Conservation (phyloP, 2,113 vertebrate species). For the Anser cygnoides region DNA sequence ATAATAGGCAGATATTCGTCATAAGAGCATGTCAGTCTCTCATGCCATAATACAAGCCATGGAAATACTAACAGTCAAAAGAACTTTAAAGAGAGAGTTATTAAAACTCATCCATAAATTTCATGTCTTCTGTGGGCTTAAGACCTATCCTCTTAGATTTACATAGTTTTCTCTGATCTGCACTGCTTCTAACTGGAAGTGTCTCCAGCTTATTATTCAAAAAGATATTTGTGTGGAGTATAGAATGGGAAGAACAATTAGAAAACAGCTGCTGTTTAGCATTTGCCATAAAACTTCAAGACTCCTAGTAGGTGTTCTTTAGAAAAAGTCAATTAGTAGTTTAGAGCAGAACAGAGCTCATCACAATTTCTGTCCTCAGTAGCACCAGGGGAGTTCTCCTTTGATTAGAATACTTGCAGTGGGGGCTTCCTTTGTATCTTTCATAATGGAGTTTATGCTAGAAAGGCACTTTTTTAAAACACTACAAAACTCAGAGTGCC, state of each 20-base stretch:
- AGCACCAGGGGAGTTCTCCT: constrained; percentile 9
- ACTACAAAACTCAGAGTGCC: not conserved
- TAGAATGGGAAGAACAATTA: constrained; percentile 9
- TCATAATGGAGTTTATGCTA: not conserved
- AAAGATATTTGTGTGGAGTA: not conserved
- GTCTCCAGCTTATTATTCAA: constrained; percentile 21
- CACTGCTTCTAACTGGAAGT: constrained; percentile 11
- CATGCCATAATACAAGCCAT: not conserved
- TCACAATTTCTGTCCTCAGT: constrained; percentile 22
- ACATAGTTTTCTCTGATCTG: not conserved
- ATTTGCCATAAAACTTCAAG: constrained; percentile 46
- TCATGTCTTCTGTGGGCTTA: not conserved
- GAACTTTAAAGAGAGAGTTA: not conserved
- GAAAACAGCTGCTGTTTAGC: constrained; percentile 44
- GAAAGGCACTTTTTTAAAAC: not conserved
- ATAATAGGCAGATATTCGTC: not conserved
- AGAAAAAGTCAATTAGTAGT: constrained; percentile 53
- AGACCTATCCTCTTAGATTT: not conserved
- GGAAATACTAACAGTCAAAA: not conserved
- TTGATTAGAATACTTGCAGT: constrained; percentile 35
- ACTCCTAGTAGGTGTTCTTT: constrained; percentile 51
- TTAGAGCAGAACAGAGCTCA: constrained; percentile 45
- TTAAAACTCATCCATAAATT: not conserved
- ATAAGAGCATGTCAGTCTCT: not conserved
- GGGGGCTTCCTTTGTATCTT: not conserved